A percentile compares a stretch with the other conserved stretches of the same genome.
phyloP scores from a whole-genome alignment of 2,888 invertebrate genomes.

The Catocala nupta region DNA sequence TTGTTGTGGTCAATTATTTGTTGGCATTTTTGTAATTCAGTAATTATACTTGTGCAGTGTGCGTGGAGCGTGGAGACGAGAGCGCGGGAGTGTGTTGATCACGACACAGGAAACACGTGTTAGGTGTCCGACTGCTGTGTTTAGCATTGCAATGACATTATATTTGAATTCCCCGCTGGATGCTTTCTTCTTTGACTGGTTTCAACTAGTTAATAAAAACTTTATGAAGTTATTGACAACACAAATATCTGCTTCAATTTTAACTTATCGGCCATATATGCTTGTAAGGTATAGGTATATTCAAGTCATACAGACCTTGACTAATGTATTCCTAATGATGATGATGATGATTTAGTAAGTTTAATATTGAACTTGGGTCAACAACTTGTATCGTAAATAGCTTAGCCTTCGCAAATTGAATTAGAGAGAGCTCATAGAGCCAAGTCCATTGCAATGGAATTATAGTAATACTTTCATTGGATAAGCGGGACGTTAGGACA shows the following conservation, averaged over 20 bases:
- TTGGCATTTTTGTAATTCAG: slow-evolving; percentile 54
- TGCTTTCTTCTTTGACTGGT: slow-evolving; percentile 5
- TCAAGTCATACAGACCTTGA: too few species aligned
- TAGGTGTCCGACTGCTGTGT: slow-evolving; percentile 41
- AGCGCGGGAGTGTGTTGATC: slow-evolving; percentile 28
- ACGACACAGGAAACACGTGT: slow-evolving; percentile 58
- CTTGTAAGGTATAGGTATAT: too few species aligned
- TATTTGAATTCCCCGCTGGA: slow-evolving; percentile 41
- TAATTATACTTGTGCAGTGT: slow-evolving; percentile 36
- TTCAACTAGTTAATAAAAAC: background rate
- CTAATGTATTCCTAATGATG: too few species aligned
- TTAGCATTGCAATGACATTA: slow-evolving; percentile 44
- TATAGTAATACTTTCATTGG: slow-evolving; percentile 65
- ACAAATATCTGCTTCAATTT: too few species aligned
- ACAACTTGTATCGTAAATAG: slow-evolving; percentile 65
- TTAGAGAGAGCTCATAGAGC: slow-evolving; percentile 59
- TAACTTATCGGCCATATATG: too few species aligned
- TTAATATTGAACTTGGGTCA: slow-evolving; percentile 61
- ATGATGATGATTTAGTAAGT: background rate
- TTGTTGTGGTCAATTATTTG: slow-evolving; percentile 61
- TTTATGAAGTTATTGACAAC: too few species aligned
- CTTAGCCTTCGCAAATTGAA: slow-evolving; percentile 69
- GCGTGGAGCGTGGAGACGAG: slow-evolving; percentile 35
- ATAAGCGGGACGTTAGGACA: slow-evolving; percentile 48
- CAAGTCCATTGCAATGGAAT: slow-evolving; percentile 64